phyloP scores from a whole-genome alignment of 2,797 vertebrate genomes.

The Oreochromis grahami region DNA sequence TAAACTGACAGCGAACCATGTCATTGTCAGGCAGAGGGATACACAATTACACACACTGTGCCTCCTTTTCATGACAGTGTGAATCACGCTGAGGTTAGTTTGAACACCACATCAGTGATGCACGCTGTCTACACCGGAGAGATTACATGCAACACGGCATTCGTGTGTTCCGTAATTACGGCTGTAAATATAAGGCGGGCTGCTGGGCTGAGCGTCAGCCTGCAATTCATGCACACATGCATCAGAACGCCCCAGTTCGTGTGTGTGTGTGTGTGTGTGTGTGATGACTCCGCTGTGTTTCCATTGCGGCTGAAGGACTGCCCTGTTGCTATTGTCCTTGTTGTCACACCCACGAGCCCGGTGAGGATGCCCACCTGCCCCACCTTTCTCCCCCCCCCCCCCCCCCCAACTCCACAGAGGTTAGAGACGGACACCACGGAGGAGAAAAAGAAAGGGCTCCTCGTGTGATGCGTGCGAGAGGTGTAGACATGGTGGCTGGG shows the following conservation, averaged over 20 bases:
- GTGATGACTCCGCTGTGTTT: constrained; percentile 44
- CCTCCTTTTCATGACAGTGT: not conserved
- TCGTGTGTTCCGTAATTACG: constrained; percentile 28
- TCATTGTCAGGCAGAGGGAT: not conserved
- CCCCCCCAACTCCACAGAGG: not conserved
- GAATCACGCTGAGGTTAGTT: not conserved
- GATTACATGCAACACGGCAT: not conserved
- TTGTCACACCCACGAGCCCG: constrained; percentile 65
- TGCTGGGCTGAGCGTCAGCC: constrained; percentile 6
- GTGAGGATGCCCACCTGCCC: constrained; percentile 53
- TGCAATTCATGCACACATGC: constrained; percentile 27
- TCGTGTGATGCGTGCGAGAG: not conserved
- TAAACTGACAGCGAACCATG: not conserved
- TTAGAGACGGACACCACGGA: not conserved
- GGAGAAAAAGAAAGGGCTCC: not conserved
- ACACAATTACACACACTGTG: not conserved
- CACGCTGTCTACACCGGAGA: not conserved
- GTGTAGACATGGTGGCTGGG: not conserved
- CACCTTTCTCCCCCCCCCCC: not conserved
- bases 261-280: not conserved
- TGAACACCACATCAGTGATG: not conserved
- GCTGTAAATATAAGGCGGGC: constrained; percentile 9
- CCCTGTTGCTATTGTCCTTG: constrained; percentile 72
- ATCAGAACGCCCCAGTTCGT: constrained; percentile 2
- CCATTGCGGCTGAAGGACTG: constrained; percentile 53